Base-by-base conservation (phyloP, 2,797 vertebrate genomes). In the Dipus sagitta region DNA sequence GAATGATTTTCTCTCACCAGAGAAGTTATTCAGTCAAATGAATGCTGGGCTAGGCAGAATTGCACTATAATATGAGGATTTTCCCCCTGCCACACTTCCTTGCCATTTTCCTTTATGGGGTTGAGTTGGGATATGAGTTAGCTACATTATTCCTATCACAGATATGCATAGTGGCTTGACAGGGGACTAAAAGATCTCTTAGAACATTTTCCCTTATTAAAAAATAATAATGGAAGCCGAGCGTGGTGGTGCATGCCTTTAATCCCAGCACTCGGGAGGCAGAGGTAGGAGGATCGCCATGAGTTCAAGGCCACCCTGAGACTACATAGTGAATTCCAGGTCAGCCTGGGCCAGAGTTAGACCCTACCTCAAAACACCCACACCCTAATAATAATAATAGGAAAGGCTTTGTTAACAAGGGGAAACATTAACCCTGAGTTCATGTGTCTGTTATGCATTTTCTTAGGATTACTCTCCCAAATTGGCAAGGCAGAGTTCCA, bases 191-290 rank as follows among this genome's bases (percentile, higher is more conserved):
- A 85, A 67, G 52, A 86, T 81, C 38, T 90, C 67, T 70, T 72
- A 95, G 88, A 97, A 93, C 81, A 86, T 28, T 86, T 94, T 92
- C 81, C 58, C 34, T 88, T 85, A 70, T 93, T 96, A 83, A 97
- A 92, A 88, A 94, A 86, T 92, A 90, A 38, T 38, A 38, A 38
- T 38, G 6, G 38, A 38, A 38, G 38, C 6, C 38, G 6, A 6
- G 38, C 38, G 38, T 38, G 38, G 38, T 38, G 38, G 38, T 38
- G 38, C 38, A 38, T 38, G 38, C 38, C 38, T 38, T 38, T 38
- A 38, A 38, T 38, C 38, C 38, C 38, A 38, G 38, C 38, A 38
- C 3, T 38, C 6, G 38, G 38, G 38, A 38, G 6, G 38, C 38
- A 38, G 38, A 38, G 38, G 38, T 38, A 38, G 38, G 38, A 38